These are phyloP conservation scores for Mormyrus lacerda DNA, from an alignment of 2,113 vertebrate species.

Conservation along the genomic window DNA sequence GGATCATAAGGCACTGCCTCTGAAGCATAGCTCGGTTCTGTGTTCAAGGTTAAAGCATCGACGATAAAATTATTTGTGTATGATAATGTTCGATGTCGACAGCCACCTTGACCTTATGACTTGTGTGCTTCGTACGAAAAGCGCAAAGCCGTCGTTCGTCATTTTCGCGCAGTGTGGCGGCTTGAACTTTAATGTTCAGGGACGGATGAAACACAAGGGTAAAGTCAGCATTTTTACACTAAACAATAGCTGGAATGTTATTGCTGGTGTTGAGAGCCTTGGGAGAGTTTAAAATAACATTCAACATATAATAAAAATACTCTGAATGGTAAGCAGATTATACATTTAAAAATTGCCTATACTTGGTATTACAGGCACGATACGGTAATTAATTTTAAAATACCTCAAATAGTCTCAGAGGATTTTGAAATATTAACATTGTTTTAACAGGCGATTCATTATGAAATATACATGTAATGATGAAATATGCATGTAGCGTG, in stretches of 20 bases:
- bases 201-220: not conserved
- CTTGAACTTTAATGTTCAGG: not conserved
- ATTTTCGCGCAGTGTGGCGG: not conserved
- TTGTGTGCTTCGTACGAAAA: not conserved
- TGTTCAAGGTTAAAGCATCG: not conserved
- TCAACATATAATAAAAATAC: not conserved
- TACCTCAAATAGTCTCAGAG: not conserved
- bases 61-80: not conserved
- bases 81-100: not conserved
- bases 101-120: not conserved
- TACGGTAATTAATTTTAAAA: not conserved
- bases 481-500: not conserved
- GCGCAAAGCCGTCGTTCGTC: not conserved
- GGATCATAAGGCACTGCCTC: not conserved
- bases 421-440: not conserved
- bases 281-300: not conserved
- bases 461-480: not conserved
- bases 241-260: not conserved
- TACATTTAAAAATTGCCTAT: not conserved
- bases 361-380: not conserved
- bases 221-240: not conserved
- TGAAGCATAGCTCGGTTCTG: not conserved
- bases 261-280: not conserved
- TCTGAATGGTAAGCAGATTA: not conserved
- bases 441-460: not conserved